These are phyloP conservation scores for Pyrocephalus nanus DNA, from an alignment of 2,797 vertebrate genomes.

Conservation along the genomic window DNA sequence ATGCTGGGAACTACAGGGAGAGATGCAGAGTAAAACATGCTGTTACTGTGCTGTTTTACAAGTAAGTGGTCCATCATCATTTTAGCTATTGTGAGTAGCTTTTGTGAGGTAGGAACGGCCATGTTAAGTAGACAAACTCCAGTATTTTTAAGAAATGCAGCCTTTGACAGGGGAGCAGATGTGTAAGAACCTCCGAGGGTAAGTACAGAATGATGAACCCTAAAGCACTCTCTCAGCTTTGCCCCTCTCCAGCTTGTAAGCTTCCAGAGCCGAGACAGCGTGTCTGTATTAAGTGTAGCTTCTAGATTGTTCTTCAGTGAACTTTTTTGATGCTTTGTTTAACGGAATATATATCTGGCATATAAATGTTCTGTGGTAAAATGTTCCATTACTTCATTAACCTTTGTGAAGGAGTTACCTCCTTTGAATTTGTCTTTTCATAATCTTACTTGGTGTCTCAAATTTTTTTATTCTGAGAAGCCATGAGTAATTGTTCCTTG, in stretches of 20 bases:
- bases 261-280: background rate
- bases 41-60: background rate
- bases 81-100: background rate
- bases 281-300: background rate
- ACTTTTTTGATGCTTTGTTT: background rate
- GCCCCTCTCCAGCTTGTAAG: background rate
- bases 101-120: background rate
- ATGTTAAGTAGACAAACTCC: background rate
- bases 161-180: background rate
- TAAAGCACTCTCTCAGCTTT: background rate
- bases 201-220: background rate
- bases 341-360: background rate
- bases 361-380: background rate
- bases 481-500: background rate
- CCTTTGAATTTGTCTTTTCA: background rate
- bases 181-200: background rate
- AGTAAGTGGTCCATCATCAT: fast-evolving
- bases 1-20: background rate
- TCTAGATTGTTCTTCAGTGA: background rate
- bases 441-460: background rate
- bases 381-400: background rate
- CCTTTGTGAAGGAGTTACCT: background rate
- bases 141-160: background rate
- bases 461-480: background rate
- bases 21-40: background rate